A percentile compares a stretch with the other conserved stretches of the same genome.
Conservation (phyloP, 2,113 vertebrate species). For the Oncorhynchus tshawytscha region DNA sequence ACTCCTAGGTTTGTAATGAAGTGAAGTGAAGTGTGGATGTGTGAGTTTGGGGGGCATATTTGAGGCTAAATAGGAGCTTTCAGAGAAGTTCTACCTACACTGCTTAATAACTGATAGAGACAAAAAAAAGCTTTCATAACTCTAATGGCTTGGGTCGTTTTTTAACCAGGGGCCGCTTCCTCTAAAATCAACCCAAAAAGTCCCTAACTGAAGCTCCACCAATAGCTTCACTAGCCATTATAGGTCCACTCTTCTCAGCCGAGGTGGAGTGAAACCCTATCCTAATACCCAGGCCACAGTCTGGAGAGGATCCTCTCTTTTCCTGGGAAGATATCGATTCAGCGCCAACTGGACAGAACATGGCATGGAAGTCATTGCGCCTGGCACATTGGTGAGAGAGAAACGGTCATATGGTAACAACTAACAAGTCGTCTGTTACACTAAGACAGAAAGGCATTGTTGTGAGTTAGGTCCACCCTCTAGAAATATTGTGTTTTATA, state of each 20-base stretch:
- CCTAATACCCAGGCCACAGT: constrained; percentile 14
- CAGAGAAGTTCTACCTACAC: no score
- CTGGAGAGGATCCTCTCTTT: constrained; percentile 13
- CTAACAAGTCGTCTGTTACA: not conserved
- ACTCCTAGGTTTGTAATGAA: constrained; percentile 18
- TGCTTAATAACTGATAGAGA: not conserved
- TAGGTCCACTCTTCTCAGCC: not conserved
- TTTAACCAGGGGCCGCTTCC: constrained; percentile 5
- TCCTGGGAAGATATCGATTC: constrained; percentile 16
- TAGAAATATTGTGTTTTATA: constrained; percentile 5
- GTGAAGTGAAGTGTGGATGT: constrained; percentile 10
- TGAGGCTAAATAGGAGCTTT: not conserved
- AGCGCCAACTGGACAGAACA: constrained; percentile 4
- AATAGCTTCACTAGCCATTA: not conserved
- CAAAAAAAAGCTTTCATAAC: not conserved
- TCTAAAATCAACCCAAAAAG: not conserved
- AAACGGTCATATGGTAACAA: not conserved
- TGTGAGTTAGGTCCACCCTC: not conserved
- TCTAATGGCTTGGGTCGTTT: constrained; percentile 5
- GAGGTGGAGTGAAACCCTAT: constrained; percentile 10
- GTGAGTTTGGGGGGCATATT: not conserved
- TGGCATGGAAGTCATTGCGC: not conserved
- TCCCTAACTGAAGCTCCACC: not conserved
- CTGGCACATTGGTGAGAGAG: not conserved
- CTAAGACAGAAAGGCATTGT: not conserved